These are phyloP conservation scores for Amphiprion percula DNA, from an alignment of 2,113 vertebrate species.

Conservation along the genomic window DNA sequence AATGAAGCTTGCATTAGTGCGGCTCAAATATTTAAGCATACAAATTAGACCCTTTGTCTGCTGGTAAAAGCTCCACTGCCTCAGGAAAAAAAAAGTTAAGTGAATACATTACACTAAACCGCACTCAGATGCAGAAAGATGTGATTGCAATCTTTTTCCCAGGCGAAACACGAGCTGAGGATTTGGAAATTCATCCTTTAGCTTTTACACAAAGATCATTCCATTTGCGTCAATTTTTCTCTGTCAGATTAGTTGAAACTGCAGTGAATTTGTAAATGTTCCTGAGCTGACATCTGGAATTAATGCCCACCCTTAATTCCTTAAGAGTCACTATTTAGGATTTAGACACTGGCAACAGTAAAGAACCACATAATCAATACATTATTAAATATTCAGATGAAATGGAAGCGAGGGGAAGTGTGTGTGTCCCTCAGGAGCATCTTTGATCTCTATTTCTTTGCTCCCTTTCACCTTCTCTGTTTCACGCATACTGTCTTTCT, in stretches of 20 bases:
- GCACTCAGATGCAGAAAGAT: not conserved
- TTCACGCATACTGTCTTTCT: not conserved
- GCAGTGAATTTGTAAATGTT: not conserved
- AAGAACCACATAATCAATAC: conserved; percentile 55
- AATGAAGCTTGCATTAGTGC: conserved; percentile 35
- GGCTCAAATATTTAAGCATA: conserved; percentile 65
- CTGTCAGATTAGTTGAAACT: not conserved
- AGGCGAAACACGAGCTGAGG: not conserved
- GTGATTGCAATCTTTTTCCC: not conserved
- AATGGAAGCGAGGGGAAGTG: conserved; percentile 1
- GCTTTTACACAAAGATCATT: not conserved
- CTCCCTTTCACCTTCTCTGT: conserved; percentile 17
- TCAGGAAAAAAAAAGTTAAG: conserved; percentile 2
- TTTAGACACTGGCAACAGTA: not conserved
- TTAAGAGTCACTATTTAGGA: conserved; percentile 3
- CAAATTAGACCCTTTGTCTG: conserved; percentile 26
- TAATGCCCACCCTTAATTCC: conserved; percentile 2
- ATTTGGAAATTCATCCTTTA: not conserved
- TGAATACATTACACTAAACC: conserved; percentile 25
- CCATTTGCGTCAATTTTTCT: conserved; percentile 4
- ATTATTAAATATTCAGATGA: conserved; percentile 70
- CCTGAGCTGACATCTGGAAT: not conserved
- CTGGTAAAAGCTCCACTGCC: conserved; percentile 12
- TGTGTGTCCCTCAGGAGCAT: conserved; percentile 19
- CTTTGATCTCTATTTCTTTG: conserved; percentile 48